Evolutionary conservation across 2,888 invertebrate species (phyloP), one percentile per base, ranked within the genome.

Genomic region (Panopea generosa): DNA sequence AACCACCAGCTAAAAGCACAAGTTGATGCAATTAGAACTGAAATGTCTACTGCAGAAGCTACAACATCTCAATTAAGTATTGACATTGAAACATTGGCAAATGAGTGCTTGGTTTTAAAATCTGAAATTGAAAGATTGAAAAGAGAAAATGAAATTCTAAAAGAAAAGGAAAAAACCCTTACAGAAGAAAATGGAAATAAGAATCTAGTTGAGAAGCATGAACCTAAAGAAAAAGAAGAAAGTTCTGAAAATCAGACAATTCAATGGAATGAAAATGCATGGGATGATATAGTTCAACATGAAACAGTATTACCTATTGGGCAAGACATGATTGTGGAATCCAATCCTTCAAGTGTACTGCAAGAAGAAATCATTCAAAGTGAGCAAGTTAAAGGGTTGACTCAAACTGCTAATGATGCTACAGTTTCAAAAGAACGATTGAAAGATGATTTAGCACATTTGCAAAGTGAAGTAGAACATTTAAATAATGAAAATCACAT

Each of bases 51-150:
- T 16, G 22, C 38, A 43, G n/a, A 62, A 33, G 69, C 52, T n/a
- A 26, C 40, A 7, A 56, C 50, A 14, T 59, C 47, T 22, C 66
- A 71, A 16, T 20, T 67, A 11, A 53, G 24, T 55, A 33, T 22
- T n/a, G 56, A 65, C 6, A 27, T 66, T 22, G 26, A 47, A 11
- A 59, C n/a, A 11, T 66, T 55, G 38, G 52, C 72, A 52, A 18
- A 24, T 1, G 56, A 69, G 43, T 24, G 62, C 18, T 52, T 69
- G 45, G 62, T 74, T 24, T 40, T 78, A n/a, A 60, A 47, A 20
- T 27, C 47, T 43, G 66, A 72, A 33, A 56, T 83, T 26, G 38
- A 59, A 43, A 33, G 62, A 40, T 53, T 79, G 24, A 79, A 45
- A 55, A 40, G 24, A 50, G 20, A 49, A 27, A 65, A 57, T 55